Evolutionary conservation across 37 sponge, comb jelly and placozoan species (phyloP).

Genomic region (Ephydatia muelleri): DNA sequence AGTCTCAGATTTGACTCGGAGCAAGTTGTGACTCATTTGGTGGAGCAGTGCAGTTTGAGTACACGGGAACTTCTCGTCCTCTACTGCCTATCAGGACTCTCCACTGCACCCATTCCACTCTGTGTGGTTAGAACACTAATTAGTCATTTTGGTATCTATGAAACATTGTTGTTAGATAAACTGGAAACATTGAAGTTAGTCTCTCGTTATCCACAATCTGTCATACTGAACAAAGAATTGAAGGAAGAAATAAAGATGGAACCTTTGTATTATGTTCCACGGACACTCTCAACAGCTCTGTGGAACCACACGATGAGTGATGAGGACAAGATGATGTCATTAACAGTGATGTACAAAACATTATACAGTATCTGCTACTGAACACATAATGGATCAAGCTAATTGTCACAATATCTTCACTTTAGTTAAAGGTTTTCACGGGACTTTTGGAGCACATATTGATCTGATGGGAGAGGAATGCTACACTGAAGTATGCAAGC

Average conservation of each 20-base stretch:
- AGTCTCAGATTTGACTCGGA: slow-evolving; percentile 40
- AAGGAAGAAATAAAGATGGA: neutral
- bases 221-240: slow-evolving; percentile 4
- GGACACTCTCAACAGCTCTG: slow-evolving; percentile 2
- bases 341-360: slow-evolving; percentile 14
- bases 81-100: slow-evolving; percentile 23
- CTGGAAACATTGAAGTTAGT: neutral
- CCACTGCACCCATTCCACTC: neutral
- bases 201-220: slow-evolving; percentile 20
- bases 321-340: slow-evolving; percentile 15
- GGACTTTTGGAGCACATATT: neutral
- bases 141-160: neutral
- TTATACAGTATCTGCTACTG: neutral
- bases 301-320: slow-evolving; percentile 30
- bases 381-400: neutral
- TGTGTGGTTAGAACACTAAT: neutral
- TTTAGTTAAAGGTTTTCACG: neutral
- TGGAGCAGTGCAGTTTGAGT: slow-evolving; percentile 15
- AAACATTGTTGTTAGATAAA: neutral
- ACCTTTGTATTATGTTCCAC: slow-evolving; percentile 36
- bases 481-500: slow-evolving; percentile 28
- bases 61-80: slow-evolving; percentile 26
- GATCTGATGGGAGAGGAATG: slow-evolving; percentile 33
- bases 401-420: neutral
- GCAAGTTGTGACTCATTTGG: slow-evolving; percentile 17